phyloP scores from a whole-genome alignment of 64 coral and sea anemone species.

The Orbicella faveolata region DNA sequence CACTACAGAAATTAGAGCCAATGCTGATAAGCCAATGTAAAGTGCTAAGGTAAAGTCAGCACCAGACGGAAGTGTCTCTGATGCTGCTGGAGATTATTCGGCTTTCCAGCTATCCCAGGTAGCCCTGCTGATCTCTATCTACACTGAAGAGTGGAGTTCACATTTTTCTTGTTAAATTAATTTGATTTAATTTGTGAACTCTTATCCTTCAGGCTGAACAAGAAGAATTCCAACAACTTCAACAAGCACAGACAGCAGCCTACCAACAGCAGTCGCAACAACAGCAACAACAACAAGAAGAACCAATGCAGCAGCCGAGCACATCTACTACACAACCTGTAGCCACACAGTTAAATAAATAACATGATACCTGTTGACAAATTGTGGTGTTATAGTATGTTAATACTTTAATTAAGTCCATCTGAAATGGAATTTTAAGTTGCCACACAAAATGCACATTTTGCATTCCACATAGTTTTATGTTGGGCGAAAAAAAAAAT shows the following conservation, averaged over 20 bases:
- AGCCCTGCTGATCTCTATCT: too few relatives aligned
- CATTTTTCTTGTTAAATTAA: neutral
- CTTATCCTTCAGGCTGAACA: conserved; percentile 69
- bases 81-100: too few relatives aligned
- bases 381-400: too few relatives aligned
- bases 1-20: too few relatives aligned
- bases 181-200: neutral
- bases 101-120: too few relatives aligned
- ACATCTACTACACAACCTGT: conserved; percentile 2
- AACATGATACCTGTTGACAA: neutral
- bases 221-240: conserved; percentile 81
- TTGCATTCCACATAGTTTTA: neutral
- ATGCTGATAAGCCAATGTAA: too few relatives aligned
- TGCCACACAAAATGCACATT: neutral
- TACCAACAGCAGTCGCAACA: conserved; percentile 33
- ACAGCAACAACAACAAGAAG: conserved; percentile 49
- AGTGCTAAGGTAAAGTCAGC: too few relatives aligned
- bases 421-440: too few relatives aligned
- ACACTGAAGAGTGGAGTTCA: too few relatives aligned
- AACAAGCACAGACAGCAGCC: conserved; percentile 83
- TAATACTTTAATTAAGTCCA: too few relatives aligned
- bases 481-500: too few relatives aligned
- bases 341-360: neutral
- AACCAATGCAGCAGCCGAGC: conserved; percentile 3
- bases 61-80: too few relatives aligned